Conservation (phyloP, 2,888 invertebrate species). For the Cerastis leucographa region DNA sequence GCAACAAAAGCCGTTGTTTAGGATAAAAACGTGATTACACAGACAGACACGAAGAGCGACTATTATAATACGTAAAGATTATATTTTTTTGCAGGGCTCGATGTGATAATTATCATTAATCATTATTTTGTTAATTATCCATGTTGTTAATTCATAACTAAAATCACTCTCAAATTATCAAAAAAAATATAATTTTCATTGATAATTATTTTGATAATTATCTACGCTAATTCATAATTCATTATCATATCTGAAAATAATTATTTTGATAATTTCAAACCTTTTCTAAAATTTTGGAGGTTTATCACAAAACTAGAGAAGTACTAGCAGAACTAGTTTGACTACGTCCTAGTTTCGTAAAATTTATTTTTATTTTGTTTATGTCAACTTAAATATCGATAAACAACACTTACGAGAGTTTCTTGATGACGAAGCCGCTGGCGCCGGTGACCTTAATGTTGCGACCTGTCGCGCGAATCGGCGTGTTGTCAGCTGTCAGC, state of each 20-base stretch:
- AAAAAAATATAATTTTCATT: too few relatives aligned
- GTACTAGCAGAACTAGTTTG: neutral
- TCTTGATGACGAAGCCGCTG: slow-evolving; percentile 88
- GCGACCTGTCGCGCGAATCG: slow-evolving; percentile 85
- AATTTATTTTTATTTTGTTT: neutral
- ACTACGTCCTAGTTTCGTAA: neutral
- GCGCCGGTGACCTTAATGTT: slow-evolving; percentile 89
- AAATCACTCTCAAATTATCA: too few relatives aligned
- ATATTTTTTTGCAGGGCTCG: too few relatives aligned
- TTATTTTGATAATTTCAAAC: neutral
- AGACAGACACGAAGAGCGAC: too few relatives aligned
- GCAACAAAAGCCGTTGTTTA: too few relatives aligned
- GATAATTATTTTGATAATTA: too few relatives aligned
- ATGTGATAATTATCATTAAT: neutral
- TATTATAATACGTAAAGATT: too few relatives aligned
- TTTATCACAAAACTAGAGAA: neutral
- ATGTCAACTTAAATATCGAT: neutral
- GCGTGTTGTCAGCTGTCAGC: slow-evolving; percentile 76
- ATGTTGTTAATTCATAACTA: too few relatives aligned
- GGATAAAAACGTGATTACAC: too few relatives aligned
- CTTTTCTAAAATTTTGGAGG: neutral
- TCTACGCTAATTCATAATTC: too few relatives aligned
- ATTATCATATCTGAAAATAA: too few relatives aligned
- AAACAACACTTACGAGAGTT: slow-evolving; percentile 85
- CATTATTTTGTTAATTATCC: neutral